A percentile compares a stretch with the other conserved stretches of the same genome.
phyloP scores from a whole-genome alignment of 2,888 invertebrate species.

The Cecidostiba fungosa region DNA sequence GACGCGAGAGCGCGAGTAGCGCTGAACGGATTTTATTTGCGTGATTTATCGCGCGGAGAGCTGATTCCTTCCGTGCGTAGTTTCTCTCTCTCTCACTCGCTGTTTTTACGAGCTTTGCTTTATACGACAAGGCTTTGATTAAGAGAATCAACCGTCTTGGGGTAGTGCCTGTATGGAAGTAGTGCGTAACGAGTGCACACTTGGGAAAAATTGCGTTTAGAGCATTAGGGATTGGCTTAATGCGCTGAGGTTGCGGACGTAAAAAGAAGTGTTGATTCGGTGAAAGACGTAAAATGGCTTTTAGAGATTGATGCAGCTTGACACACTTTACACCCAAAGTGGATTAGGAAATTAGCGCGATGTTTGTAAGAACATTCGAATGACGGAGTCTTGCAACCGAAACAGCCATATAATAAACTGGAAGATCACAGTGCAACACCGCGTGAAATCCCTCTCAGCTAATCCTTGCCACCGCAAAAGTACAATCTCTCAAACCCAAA shows the following conservation, averaged over 20 bases:
- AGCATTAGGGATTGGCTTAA: neutral
- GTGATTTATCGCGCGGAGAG: constrained; percentile 47
- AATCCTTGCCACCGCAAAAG: constrained; percentile 15
- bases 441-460: constrained; percentile 6
- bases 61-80: neutral
- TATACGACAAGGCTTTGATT: neutral
- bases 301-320: neutral
- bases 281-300: neutral
- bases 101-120: constrained; percentile 11
- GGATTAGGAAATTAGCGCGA: neutral
- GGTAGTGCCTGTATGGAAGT: neutral
- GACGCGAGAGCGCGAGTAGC: neutral
- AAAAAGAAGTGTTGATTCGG: neutral
- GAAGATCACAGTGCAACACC: neutral
- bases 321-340: neutral
- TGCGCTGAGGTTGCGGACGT: neutral
- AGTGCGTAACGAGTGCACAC: neutral
- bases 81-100: neutral
- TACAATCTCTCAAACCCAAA: neutral
- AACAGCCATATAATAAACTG: neutral
- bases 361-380: neutral
- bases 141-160: constrained; percentile 37
- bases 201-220: constrained; percentile 6
- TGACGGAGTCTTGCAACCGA: neutral
- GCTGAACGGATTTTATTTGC: constrained; percentile 46